Conservation (phyloP, 37 sponge, comb jelly and placozoan genomes). For the Mnemiopsis leidyi region DNA sequence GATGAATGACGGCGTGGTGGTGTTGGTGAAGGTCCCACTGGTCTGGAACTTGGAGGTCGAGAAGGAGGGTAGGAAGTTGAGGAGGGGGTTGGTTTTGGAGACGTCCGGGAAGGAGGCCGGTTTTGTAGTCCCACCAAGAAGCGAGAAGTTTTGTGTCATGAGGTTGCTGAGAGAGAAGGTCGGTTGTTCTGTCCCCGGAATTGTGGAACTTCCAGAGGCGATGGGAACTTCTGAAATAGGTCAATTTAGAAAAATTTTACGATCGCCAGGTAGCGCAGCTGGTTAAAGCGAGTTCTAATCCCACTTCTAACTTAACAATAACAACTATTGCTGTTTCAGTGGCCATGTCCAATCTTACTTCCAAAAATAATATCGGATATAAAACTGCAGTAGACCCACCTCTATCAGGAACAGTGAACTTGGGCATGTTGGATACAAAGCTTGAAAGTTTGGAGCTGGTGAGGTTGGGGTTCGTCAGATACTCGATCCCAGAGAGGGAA, state of each 20-base stretch:
- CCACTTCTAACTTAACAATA: no score
- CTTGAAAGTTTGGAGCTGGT: slow-evolving; percentile 13
- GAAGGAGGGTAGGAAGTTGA: slow-evolving; percentile 63
- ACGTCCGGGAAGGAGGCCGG: not conserved
- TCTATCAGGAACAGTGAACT: slow-evolving; percentile 20
- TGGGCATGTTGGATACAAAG: slow-evolving; percentile 43
- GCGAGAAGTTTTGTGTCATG: slow-evolving; percentile 54
- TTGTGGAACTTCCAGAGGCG: not conserved
- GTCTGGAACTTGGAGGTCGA: slow-evolving; percentile 60
- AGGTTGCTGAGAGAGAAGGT: slow-evolving; percentile 59
- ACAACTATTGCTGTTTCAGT: no score
- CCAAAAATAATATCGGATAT: no score
- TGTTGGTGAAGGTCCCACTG: slow-evolving; percentile 18
- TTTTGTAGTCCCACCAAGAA: not conserved
- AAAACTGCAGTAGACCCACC: not conserved
- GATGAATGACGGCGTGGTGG: not conserved
- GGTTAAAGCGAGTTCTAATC: no score
- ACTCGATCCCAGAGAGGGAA: slow-evolving; percentile 19
- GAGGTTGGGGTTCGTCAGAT: slow-evolving; percentile 16
- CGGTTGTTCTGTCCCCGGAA: not conserved
- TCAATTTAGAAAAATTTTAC: no score
- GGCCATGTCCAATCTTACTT: no score
- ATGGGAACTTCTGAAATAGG: not conserved
- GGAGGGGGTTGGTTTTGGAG: slow-evolving; percentile 46
- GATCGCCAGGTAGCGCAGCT: no score